Base-by-base conservation (phyloP, 2,113 vertebrate species). In the Bungarus multicinctus region DNA sequence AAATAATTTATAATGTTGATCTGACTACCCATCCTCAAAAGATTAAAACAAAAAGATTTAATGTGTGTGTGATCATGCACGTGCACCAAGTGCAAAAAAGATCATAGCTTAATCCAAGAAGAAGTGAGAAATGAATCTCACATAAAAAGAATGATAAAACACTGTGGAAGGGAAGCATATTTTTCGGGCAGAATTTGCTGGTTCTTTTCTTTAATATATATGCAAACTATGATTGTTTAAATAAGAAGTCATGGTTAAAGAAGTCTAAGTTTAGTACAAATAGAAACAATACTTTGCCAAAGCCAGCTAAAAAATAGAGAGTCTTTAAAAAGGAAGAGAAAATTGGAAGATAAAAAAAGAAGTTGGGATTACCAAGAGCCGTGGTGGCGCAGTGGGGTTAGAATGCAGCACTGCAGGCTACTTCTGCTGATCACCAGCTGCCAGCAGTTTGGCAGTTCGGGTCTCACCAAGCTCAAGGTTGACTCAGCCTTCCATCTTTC, bases 191-290 rank as follows among this genome's bases (percentile, higher is more conserved):
- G 20, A 45, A 93, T 90, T 87, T 87, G 74, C 58, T 90, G 92
- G 23, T 45, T 93, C 6, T 93, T 94, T 92, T 94, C 74, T 87
- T 22, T 64, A 39, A 57, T 53, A 52, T 2, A 89, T 90, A 86
- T 87, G 11, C 60, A 39, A 47, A 86, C 92, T 87, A 87, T 86
- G n/a, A 8, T n/a, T 43, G 89, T 90, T 93, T 90, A 90, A 18
- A 93, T 86, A 60, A 90, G 88, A 90, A 90, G 88, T 10, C 43
- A 93, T 47, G n/a, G 55, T 87, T 86, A 90, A 30, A 90, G 86
- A 89, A 64, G 55, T 50, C 27, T n/a, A 30, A 93, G 53, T 90
- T 90, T 87, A 87, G 90, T 90, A 85, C 16, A 81, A 20, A 39
- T 39, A 81, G 16, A 52, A 57, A 39, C 8, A 27, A n/a, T 60